These are phyloP conservation scores for Alviniconcha strummeri DNA, from an alignment of 2,888 invertebrate species.

Conservation along the genomic window DNA sequence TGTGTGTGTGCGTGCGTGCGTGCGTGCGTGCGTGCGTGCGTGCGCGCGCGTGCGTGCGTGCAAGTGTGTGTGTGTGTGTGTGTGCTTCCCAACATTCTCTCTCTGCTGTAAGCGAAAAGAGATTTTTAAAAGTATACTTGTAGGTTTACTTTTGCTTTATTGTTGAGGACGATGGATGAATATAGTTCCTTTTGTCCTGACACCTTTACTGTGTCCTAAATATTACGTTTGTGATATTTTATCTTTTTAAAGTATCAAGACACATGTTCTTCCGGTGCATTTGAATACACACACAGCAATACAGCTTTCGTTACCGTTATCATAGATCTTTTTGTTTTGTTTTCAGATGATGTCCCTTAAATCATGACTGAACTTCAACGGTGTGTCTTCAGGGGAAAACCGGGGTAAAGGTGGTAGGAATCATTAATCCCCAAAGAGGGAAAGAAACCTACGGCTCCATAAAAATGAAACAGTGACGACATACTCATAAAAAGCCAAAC, in stretches of 20 bases:
- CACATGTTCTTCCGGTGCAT: not conserved
- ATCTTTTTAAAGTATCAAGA: not conserved
- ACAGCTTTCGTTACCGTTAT: no score
- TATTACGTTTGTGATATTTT: not conserved
- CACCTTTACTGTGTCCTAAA: not conserved
- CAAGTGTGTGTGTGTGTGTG: slow-evolving; percentile 1
- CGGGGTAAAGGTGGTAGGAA: no score
- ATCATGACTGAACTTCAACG: no score
- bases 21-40: not conserved
- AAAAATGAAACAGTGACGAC: no score
- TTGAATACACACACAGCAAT: no score
- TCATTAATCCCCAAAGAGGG: no score
- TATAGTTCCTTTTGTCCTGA: no score
- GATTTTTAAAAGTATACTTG: not conserved
- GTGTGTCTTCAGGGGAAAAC: no score
- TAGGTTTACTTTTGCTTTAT: not conserved
- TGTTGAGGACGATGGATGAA: not conserved
- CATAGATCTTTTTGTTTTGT: no score
- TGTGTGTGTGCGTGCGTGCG: not conserved
- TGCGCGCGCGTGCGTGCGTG: not conserved
- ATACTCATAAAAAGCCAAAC: no score
- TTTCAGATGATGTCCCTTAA: no score
- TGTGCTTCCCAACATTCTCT: not conserved
- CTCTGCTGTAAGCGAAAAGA: not conserved
- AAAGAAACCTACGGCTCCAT: no score